Percentiles rank a stretch among this genome's conserved stretches.
Conservation (phyloP, 2,113 vertebrate species). For the Crotalus tigris region DNA sequence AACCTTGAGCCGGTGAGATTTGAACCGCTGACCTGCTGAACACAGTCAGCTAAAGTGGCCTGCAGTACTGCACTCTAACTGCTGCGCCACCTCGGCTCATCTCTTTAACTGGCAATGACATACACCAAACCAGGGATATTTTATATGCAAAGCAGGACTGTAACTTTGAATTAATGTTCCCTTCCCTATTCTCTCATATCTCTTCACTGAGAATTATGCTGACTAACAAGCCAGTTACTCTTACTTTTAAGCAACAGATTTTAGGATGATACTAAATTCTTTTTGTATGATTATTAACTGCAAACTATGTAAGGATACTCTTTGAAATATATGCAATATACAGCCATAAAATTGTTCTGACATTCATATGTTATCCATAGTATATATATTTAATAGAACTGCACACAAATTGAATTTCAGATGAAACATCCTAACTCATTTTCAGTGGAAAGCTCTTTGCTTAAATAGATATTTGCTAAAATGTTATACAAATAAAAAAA, state of each 20-base stretch:
- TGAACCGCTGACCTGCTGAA: too few relatives aligned
- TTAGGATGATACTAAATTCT: neutral
- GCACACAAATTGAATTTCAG: neutral
- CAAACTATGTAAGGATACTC: neutral
- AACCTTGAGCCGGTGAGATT: too few relatives aligned
- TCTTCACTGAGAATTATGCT: neutral
- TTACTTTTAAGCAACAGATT: neutral
- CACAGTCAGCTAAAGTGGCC: too few relatives aligned
- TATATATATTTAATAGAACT: neutral
- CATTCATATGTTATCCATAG: neutral
- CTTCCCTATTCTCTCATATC: neutral
- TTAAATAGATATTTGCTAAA: neutral
- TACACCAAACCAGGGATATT: neutral
- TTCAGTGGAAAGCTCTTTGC: slow-evolving; percentile 1
- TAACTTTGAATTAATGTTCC: neutral
- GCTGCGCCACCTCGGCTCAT: neutral
- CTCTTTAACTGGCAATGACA: neutral
- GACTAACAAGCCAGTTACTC: neutral
- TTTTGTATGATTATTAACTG: neutral
- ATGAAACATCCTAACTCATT: slow-evolving; percentile 7
- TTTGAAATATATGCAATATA: neutral
- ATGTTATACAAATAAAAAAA: neutral
- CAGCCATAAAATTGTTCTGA: neutral
- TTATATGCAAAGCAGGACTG: neutral
- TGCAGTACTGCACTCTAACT: too few relatives aligned